Evolutionary conservation across 1,140 invertebrate genomes (phyloP), one percentile per base, ranked within the genome.

Genomic region (Drosophila pachea): DNA sequence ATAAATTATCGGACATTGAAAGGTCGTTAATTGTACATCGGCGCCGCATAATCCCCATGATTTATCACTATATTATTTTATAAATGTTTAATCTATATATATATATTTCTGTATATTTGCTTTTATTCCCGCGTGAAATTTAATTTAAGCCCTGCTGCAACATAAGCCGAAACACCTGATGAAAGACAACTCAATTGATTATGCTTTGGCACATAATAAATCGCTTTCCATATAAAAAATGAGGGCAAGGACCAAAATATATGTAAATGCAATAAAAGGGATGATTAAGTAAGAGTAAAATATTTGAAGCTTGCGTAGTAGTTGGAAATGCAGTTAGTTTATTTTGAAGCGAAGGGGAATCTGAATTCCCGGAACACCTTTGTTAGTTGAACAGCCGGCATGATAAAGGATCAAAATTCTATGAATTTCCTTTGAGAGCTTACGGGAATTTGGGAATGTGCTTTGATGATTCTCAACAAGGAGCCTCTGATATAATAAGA

Each of bases 1-100:
- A 76, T 79, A 73, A 76, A 72, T 72, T 68, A 71, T 64, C 59
- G 48, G 63, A 14, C 49, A 2, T 43, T 43, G 6, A 43, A 43
- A 12, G 7, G 4, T 43, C n/a, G n/a, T 40, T 38, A 43, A 42
- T 55, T 4, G 22, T 8, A 38, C 45, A 59, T 60, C 58, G 47
- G 58, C 22, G 38, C 22, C 31, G 7, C 7, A 9, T 52, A 78
- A 65, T 48, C 67, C 63, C 29, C 7, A 60, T 75, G 68, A 78
- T 78, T 74, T 78, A 75, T 74, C 60, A 56, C 60, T 62, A 35
- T 45, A 45, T 12, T 35, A 32, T 8, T 8, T n/a, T 16, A 36
- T 14, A 50, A 33, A 12, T 45, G 16, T 50, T 14, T 14, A 14
- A 33, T 0, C 7, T 22, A 9, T 45, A 14, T 22, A 45, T n/a